Evolutionary conservation across 2,113 vertebrate species (phyloP).

Genomic region (Beaufortia kweichowensis): DNA sequence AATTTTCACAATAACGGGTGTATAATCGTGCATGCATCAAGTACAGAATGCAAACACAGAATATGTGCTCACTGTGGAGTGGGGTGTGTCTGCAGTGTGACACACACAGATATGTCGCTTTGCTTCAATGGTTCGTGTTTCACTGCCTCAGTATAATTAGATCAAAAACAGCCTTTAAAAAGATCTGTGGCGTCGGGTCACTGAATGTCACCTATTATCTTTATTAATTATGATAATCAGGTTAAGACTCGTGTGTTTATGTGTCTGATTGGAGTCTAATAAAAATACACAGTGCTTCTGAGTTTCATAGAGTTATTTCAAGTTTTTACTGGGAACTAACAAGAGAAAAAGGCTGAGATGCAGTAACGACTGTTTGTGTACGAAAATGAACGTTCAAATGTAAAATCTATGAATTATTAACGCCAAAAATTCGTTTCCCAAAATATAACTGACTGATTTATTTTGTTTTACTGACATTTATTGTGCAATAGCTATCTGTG

Average conservation of each 20-base stretch:
- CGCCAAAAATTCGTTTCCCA: no score
- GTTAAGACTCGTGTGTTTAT: background rate
- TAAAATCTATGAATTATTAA: background rate
- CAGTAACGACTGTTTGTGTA: background rate
- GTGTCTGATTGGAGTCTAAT: background rate
- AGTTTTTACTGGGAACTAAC: background rate
- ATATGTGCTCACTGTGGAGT: background rate
- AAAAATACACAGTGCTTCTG: background rate
- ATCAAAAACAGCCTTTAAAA: constrained; percentile 24
- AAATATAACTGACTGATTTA: no score
- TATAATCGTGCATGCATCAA: background rate
- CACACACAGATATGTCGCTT: background rate
- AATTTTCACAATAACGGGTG: background rate
- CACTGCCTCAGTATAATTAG: constrained; percentile 5
- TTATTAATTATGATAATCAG: constrained; percentile 18
- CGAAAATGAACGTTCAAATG: background rate
- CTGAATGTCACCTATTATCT: constrained; percentile 4
- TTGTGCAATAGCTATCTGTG: no score
- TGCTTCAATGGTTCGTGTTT: constrained; percentile 11
- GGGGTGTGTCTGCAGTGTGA: background rate
- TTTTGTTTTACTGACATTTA: no score
- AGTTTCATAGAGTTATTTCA: background rate
- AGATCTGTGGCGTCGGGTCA: background rate
- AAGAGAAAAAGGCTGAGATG: background rate
- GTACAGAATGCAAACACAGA: background rate